Evolutionary conservation across 2,797 vertebrate species (phyloP), one percentile per base, ranked within the genome.

Genomic region (Pipistrellus pipistrellus): DNA sequence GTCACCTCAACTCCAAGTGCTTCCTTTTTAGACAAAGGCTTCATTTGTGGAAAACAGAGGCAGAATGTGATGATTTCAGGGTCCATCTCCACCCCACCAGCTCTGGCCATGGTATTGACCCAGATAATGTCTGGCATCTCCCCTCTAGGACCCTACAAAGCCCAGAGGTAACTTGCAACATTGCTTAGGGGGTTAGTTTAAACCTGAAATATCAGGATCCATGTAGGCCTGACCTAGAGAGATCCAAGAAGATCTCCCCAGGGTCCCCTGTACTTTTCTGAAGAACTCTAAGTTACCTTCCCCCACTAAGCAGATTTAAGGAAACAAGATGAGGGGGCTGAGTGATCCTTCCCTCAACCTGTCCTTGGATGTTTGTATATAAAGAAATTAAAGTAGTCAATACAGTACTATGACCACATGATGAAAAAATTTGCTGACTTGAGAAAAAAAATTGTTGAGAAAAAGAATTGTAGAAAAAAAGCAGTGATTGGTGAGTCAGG

Each of bases 311-410:
- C 80, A 87, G 53, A 76, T 89, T 85, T 95, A 91, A 80, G 27
- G 76, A 23, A 4, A 73, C 30, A 35, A 44, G 23, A 48, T 25
- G 4, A 80, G 46, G 8, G 23, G 25, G 6, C 23, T 95, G 13
- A 92, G 25, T 46, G 44, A 86, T 68, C 76, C 32, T 68, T 83
- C 18, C 66, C n/a, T 90, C 57, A 68, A n/a, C 2, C 4, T 32
- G 78, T 27, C 21, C 44, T 93, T 57, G 14, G 14, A 27, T 38
- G 51, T 94, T 35, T 53, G 21, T 35, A 30, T 81, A 35, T 53
- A 88, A 80, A 91, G 75, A 95, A 90, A 85, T 76, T 86, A 30
- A 48, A n/a, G 71, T 51, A 72, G 15, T 68, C 66, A 73, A 75
- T n/a, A 77, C 20, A 76, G 80, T 80, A 62, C 32, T 80, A 8